Percentiles rank a stretch among this genome's conserved stretches.
Conservation (phyloP, 2,888 invertebrate genomes). For the Bursaphelenchus okinawaensis region DNA sequence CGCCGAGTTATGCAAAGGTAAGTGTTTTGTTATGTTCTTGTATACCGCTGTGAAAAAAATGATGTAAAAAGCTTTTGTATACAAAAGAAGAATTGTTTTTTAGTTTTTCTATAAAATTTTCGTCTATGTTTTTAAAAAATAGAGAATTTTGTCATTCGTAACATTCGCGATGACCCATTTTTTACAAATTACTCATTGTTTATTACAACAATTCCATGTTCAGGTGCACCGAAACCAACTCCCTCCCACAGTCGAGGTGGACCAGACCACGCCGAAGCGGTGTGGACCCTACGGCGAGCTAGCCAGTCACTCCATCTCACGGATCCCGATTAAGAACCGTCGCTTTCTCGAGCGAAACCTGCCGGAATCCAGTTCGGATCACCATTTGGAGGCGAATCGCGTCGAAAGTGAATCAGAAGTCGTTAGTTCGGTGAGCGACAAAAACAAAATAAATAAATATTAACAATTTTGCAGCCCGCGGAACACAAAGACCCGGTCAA, state of each 20-base stretch:
- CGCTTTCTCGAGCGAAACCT: neutral
- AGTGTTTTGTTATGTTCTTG: constrained; percentile 7
- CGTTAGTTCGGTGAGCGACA: neutral
- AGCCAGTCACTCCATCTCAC: neutral
- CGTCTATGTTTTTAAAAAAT: too few species aligned
- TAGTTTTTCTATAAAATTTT: too few species aligned
- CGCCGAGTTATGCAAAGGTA: constrained; percentile 54
- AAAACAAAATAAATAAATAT: neutral
- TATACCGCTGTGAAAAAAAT: too few species aligned
- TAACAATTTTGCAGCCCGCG: too few species aligned
- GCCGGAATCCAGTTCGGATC: neutral
- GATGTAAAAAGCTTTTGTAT: too few species aligned
- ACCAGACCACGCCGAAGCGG: constrained; percentile 1
- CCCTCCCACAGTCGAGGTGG: constrained; percentile 36
- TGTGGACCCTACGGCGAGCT: neutral
- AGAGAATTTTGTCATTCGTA: too few species aligned
- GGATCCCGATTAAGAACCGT: neutral
- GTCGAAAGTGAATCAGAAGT: neutral
- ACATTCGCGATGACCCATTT: too few species aligned
- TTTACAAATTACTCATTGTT: too few species aligned
- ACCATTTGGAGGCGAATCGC: neutral
- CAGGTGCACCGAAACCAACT: constrained; percentile 43
- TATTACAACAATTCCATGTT: too few species aligned
- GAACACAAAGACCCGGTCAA: neutral
- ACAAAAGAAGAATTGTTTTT: too few species aligned